Conservation (phyloP, 2,888 invertebrate species). For the Nomada goodeniana region DNA sequence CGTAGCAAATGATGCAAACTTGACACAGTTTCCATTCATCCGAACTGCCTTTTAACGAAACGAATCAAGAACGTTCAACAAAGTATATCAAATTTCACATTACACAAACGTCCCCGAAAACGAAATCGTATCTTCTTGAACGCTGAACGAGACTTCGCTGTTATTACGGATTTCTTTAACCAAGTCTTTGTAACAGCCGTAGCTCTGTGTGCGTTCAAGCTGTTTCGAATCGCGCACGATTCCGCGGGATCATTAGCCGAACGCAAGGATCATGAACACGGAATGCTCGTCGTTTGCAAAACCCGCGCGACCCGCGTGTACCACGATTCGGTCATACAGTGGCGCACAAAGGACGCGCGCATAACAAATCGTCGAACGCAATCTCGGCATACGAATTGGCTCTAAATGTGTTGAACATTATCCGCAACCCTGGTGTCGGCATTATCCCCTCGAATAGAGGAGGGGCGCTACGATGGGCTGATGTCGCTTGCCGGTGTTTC, state of each 20-base stretch:
- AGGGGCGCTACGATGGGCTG: conserved; percentile 76
- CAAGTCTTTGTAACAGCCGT: no score
- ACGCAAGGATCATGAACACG: background rate
- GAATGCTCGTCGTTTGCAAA: no score
- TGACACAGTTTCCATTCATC: no score
- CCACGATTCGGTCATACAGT: background rate
- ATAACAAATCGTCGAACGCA: conserved; percentile 63
- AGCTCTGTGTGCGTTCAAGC: no score
- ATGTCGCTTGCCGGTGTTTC: conserved; percentile 81
- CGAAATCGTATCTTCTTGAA: no score
- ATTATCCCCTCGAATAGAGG: conserved; percentile 63
- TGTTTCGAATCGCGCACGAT: no score
- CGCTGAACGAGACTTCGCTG: no score
- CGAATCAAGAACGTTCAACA: no score
- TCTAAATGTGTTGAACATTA: conserved; percentile 67
- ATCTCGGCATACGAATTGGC: conserved; percentile 68
- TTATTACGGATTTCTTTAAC: no score
- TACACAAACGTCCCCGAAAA: no score
- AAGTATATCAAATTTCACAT: no score
- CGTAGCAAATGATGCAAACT: background rate
- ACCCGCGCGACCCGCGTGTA: background rate
- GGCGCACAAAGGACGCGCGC: conserved; percentile 23
- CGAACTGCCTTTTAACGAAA: no score
- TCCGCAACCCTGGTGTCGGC: conserved; percentile 50
- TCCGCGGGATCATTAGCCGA: background rate